phyloP scores from a whole-genome alignment of 2,797 vertebrate genomes.

The Tadarida brasiliensis region DNA sequence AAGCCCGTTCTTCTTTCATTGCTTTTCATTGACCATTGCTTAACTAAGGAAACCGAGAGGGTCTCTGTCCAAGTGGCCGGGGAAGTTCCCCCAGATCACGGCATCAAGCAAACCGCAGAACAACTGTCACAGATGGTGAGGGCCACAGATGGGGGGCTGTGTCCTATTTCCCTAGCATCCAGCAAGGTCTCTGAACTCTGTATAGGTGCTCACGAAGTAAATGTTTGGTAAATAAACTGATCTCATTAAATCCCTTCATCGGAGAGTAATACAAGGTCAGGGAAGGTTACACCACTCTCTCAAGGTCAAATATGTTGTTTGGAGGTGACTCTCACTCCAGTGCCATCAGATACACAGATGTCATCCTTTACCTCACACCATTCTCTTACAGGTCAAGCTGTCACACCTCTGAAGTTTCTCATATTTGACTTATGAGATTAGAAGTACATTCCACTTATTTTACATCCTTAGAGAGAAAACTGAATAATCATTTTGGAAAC shows the following conservation, averaged over 20 bases:
- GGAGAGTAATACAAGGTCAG: neutral
- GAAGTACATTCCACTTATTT: conserved; percentile 13
- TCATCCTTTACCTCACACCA: neutral
- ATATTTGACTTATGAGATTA: conserved; percentile 13
- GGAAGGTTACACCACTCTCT: neutral
- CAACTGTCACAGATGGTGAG: rapidly evolving
- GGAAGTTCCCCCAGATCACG: neutral
- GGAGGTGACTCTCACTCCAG: neutral
- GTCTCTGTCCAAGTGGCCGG: neutral
- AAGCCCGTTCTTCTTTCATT: neutral
- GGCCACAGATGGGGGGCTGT: neutral
- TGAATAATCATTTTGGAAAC: conserved; percentile 1
- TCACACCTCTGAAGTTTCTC: neutral
- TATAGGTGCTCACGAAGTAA: neutral
- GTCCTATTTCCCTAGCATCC: neutral
- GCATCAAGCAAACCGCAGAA: neutral
- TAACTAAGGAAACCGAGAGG: neutral
- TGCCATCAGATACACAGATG: neutral
- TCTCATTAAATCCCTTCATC: neutral
- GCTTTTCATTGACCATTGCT: neutral
- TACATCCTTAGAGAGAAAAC: conserved; percentile 22
- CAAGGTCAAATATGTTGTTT: neutral
- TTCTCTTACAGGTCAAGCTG: neutral
- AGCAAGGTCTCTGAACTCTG: neutral
- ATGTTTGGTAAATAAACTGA: neutral